These are phyloP conservation scores for Petaurus breviceps DNA, from an alignment of 2,113 vertebrate species.

Conservation along the genomic window DNA sequence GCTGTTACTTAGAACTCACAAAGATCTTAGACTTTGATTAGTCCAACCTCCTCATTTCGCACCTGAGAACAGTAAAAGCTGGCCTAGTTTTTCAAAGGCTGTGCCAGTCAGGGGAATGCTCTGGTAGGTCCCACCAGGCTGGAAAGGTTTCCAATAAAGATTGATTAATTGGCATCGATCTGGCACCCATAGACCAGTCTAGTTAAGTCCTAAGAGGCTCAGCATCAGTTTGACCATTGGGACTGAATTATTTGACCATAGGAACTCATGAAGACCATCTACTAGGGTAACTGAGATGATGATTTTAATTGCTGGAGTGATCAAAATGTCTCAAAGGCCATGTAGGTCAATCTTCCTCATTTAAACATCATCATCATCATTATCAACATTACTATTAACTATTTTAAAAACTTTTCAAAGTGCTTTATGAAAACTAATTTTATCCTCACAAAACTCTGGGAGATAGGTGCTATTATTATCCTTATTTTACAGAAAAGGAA, in stretches of 20 bases:
- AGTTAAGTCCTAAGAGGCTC: too few relatives aligned
- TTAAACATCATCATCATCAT: neutral
- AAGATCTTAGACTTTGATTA: too few relatives aligned
- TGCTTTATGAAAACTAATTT: neutral
- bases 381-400: neutral
- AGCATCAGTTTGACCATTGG: neutral
- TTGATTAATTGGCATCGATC: too few relatives aligned
- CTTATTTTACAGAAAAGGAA: neutral
- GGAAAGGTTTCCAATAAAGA: too few relatives aligned
- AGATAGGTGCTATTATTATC: neutral
- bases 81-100: too few relatives aligned
- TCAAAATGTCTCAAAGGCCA: neutral
- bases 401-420: neutral
- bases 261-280: neutral
- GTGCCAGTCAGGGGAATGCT: too few relatives aligned
- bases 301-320: neutral
- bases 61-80: too few relatives aligned
- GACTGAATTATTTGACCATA: neutral
- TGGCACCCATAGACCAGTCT: too few relatives aligned
- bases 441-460: neutral
- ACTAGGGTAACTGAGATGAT: neutral
- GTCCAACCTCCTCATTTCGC: too few relatives aligned
- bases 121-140: too few relatives aligned
- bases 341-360: neutral
- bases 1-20: too few relatives aligned